Base-by-base conservation (phyloP, 2,888 invertebrate genomes). In the Ethmia dodecea region DNA sequence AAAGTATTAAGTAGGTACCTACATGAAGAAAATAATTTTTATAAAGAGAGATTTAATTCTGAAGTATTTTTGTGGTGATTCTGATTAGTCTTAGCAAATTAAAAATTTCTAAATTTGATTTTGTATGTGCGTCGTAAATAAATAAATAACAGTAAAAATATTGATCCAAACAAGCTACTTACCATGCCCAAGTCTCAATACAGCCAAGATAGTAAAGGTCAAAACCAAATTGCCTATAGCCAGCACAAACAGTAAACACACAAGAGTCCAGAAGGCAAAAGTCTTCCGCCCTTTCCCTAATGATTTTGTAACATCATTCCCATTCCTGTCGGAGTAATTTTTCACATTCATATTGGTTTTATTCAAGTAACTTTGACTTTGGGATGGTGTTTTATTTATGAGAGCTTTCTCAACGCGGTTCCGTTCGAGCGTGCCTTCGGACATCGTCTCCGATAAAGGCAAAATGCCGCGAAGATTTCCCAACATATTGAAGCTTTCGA, bases 171-270 rank as follows among this genome's bases (percentile, higher is more conserved):
- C n/a, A n/a, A n/a, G n/a, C n/a, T n/a, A 26, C 32, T 53, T 64
- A 86, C 87, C 86, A 63, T 91, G 91, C 0, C 94, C 94, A 38
- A 96, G 87, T 38, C 93, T 86, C 27, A 96, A 68, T 0, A 96
- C 95, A 5, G 93, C 92, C 37, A 95, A 88, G 33, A 96, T 93
- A 0, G 93, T 92, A 25, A 95, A 88, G 0, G 95, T 96, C 2
- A 96, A 75, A 24, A 94, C 78, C 32, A 95, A 86, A 78, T 96
- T 95, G 8, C 94, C 94, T 26, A 94, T 87, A 0, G 94, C 93
- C 12, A 96, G 71, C 5, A 94, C 72, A 35, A 93, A 88, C 5
- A 94, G 69, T 22, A 94, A 73, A 28, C 88, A 86, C 18, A 94
- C 91, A 8, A 95, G 79, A 0, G 91, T 92, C 95, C 95, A 95